Conservation (phyloP, 1,140 invertebrate genomes). For the Drosophila bifasciata region DNA sequence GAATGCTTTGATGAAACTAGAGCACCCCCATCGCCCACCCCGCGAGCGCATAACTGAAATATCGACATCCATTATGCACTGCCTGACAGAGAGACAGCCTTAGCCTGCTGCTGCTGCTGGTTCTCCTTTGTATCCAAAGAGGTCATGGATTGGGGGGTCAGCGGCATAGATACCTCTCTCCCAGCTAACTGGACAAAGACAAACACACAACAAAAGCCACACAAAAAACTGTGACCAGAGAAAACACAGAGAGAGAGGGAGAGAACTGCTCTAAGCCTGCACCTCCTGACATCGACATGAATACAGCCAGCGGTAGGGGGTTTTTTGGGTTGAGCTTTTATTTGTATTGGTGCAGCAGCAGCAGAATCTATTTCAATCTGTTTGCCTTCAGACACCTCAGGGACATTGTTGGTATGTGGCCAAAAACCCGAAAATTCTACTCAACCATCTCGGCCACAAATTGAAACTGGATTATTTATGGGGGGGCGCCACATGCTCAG, state of each 20-base stretch:
- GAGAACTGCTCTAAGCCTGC: background rate
- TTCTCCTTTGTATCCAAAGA: constrained; percentile 18
- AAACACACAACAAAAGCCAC: background rate
- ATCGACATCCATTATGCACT: constrained; percentile 37
- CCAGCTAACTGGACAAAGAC: too few species aligned
- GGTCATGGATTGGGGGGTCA: constrained; percentile 20
- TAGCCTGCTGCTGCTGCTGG: background rate
- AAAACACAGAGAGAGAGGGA: background rate
- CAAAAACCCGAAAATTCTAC: constrained; percentile 20
- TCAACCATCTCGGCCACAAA: constrained; percentile 7
- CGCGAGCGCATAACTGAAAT: constrained; percentile 28
- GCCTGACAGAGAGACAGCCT: constrained; percentile 5
- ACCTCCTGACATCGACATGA: background rate
- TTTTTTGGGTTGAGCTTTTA: background rate
- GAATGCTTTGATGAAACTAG: constrained; percentile 24
- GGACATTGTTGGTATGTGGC: constrained; percentile 10
- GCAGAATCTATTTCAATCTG: constrained; percentile 16
- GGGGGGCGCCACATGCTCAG: too few species aligned
- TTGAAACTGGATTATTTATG: constrained; percentile 42
- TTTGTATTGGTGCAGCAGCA: background rate
- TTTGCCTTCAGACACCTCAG: constrained; percentile 58
- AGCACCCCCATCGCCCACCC: background rate
- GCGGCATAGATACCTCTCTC: background rate
- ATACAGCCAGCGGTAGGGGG: background rate
- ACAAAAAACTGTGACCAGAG: background rate